Conservation (phyloP, 2,113 vertebrate species). For the Tapirus terrestris region DNA sequence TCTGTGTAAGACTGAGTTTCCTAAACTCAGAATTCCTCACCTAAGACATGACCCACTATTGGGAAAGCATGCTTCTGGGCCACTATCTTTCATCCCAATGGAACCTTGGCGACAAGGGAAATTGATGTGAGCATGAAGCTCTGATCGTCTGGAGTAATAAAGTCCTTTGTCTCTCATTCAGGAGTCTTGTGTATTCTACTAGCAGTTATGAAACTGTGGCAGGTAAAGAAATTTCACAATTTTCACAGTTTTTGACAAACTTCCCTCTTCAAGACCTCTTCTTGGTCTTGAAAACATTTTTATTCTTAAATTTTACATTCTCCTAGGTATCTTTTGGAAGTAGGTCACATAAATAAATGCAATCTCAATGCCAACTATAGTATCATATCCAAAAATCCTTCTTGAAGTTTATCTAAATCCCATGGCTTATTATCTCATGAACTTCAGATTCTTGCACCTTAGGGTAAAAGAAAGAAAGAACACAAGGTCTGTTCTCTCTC, state of each 20-base stretch:
- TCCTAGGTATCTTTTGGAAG: background rate
- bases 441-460: background rate
- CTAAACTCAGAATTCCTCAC: background rate
- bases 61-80: background rate
- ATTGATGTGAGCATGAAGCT: background rate
- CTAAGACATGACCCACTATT: background rate
- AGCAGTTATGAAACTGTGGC: background rate
- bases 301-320: background rate
- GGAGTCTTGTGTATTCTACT: background rate
- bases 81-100: background rate
- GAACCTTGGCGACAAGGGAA: background rate
- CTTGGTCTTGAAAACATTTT: background rate
- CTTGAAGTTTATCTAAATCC: background rate
- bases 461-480: rapidly evolving
- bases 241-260: background rate
- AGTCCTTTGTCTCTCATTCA: background rate
- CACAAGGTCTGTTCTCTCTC: background rate
- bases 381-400: background rate
- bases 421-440: background rate
- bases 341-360: constrained; percentile 25
- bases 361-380: background rate
- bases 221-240: background rate
- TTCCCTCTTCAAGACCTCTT: background rate
- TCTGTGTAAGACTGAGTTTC: background rate
- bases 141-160: background rate